Evolutionary conservation across 2,888 invertebrate genomes (phyloP).

Genomic region (Drosophila limbata): DNA sequence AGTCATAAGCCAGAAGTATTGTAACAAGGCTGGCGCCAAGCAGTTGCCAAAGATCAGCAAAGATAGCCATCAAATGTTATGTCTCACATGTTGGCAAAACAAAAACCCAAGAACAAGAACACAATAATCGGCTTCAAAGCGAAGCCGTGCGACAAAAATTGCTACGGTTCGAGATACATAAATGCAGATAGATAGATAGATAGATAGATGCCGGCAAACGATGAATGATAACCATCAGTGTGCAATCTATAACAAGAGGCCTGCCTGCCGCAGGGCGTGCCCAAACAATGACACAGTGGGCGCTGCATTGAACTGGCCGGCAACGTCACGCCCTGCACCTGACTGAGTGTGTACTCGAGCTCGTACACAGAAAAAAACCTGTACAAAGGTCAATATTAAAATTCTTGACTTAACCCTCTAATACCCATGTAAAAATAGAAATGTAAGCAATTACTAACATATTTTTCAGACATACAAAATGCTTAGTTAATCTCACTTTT

Average conservation of each 20-base stretch:
- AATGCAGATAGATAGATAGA: conserved; percentile 42
- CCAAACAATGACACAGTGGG: conserved; percentile 82
- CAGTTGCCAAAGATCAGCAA: conserved; percentile 55
- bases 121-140: conserved; percentile 62
- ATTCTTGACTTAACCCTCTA: too few species aligned
- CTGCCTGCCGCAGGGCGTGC: conserved; percentile 62
- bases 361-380: too few species aligned
- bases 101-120: conserved; percentile 7
- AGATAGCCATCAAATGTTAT: conserved; percentile 61
- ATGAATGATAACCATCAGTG: conserved; percentile 70
- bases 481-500: too few species aligned
- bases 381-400: too few species aligned
- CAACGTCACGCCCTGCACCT: conserved; percentile 1
- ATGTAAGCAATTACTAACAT: too few species aligned
- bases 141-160: conserved; percentile 75
- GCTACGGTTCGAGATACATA: conserved; percentile 64
- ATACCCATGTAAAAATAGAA: too few species aligned
- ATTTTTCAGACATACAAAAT: too few species aligned
- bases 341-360: background rate
- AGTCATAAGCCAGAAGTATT: background rate
- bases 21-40: conserved; percentile 57
- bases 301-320: conserved; percentile 64
- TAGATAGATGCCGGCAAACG: conserved; percentile 23
- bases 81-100: conserved; percentile 74
- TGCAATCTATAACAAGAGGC: conserved; percentile 70